Base-by-base conservation (phyloP, 2,888 invertebrate species). In the Neuroscelio doddi region DNA sequence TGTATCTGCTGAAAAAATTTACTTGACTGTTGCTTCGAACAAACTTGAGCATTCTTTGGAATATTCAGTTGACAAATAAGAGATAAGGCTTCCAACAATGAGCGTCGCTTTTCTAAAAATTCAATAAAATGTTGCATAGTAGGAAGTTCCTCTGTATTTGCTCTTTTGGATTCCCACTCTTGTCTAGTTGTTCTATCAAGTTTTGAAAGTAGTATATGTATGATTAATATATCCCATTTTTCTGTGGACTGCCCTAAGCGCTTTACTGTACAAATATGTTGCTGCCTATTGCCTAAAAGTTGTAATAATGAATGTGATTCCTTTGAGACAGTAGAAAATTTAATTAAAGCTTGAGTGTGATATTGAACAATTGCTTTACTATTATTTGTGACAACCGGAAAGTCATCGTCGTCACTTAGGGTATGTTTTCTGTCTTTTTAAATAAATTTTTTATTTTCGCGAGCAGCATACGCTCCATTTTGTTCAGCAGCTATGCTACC, bases 211-310 rank as follows among this genome's bases (percentile, higher is more conserved):
- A 52, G 16, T 7, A 55, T 16, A 8, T 56, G 47, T 9, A 56
- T n/a, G 7, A 56, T 39, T 3, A 55, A 29, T 5, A 24, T 41
- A 24, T 30, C 27, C 49, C 49, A 57, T 1, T 7, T 8, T 7
- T 49, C 57, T 10, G 42, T 34, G 29, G 57, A 49, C 16, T 57
- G 57, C 2, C 44, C 15, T 10, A 57, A 16, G 34, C 44, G 16
- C 14, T 15, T 42, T 8, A 57, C 14, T n/a, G 39, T 30, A 7
- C 12, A 9, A 4, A 21, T 45, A 14, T 55, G 46, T 17, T 45
- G 45, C 38, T 47, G 42, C n/a, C 34, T 53, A 12, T 24, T n/a
- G 16, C 34, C 36, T 12, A 36, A 3, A 14, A 53, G 27, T 36
- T 55, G 17, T 7, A 51, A 15, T 3, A 10, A 29, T 7, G 10